Conservation (phyloP, 1,140 invertebrate genomes). For the Mizuhopecten yessoensis region DNA sequence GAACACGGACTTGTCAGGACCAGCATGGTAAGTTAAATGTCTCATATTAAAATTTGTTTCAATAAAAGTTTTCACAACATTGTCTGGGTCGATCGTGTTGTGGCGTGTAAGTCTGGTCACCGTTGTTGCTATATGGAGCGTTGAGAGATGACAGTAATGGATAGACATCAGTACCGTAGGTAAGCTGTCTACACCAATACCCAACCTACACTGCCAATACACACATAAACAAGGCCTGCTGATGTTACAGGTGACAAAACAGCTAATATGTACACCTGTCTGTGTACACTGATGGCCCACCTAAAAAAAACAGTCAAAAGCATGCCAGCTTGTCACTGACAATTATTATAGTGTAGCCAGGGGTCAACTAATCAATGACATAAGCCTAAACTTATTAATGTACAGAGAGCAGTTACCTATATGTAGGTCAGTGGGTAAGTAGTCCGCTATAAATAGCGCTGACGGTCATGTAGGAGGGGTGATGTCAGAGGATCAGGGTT, state of each 20-base stretch:
- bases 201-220: background rate
- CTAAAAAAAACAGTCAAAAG: background rate
- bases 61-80: constrained; percentile 38
- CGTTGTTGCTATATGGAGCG: constrained; percentile 31
- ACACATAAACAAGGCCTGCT: too few relatives aligned
- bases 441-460: constrained; percentile 3
- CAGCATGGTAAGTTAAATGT: constrained; percentile 6
- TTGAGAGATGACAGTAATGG: constrained; percentile 10
- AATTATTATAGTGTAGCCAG: background rate
- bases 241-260: background rate
- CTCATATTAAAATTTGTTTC: constrained; percentile 20
- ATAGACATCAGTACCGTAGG: constrained; percentile 3
- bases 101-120: constrained; percentile 14
- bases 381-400: background rate
- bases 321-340: background rate
- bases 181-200: background rate
- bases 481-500: background rate
- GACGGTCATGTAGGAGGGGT: constrained; percentile 3
- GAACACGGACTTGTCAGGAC: background rate
- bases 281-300: background rate
- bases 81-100: background rate
- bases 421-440: constrained; percentile 24
- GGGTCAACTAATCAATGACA: background rate
- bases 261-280: background rate
- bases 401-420: constrained; percentile 28